These are phyloP conservation scores for Drosophila niveifrons DNA, from an alignment of 2,888 invertebrate genomes.

Conservation along the genomic window DNA sequence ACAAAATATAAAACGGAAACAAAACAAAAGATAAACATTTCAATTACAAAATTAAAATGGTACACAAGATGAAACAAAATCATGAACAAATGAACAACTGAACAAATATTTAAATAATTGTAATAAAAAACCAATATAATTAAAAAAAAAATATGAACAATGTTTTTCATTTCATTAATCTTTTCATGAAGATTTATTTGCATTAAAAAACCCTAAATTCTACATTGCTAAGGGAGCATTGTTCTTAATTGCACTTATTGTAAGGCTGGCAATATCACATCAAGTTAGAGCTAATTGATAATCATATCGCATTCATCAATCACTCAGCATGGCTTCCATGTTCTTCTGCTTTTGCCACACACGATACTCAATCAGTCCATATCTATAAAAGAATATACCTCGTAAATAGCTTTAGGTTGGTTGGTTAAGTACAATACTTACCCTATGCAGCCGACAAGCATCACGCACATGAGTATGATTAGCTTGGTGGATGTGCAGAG, in stretches of 20 bases:
- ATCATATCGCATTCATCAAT: conserved; percentile 22
- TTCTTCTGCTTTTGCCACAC: conserved; percentile 78
- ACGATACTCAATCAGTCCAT: conserved; percentile 82
- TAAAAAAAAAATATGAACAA: conserved; percentile 44
- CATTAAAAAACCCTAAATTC: neutral
- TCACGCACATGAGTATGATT: conserved; percentile 88
- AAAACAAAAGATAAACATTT: conserved; percentile 49
- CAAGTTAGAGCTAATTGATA: conserved; percentile 22
- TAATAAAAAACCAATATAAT: conserved; percentile 78
- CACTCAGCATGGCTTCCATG: conserved; percentile 71
- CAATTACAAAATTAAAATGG: conserved; percentile 71
- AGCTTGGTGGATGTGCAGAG: conserved; percentile 91
- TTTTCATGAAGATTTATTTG: neutral
- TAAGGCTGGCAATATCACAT: conserved; percentile 60
- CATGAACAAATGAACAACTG: conserved; percentile 45
- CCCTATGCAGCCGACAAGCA: conserved; percentile 90
- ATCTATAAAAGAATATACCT: conserved; percentile 60
- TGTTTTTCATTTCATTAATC: conserved; percentile 20
- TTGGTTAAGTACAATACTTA: conserved; percentile 85
- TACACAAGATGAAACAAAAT: conserved; percentile 62
- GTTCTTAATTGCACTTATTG: conserved; percentile 47
- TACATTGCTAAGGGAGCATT: conserved; percentile 14
- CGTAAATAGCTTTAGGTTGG: neutral
- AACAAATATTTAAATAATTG: conserved; percentile 82
- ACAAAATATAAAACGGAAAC: conserved; percentile 45